Evolutionary conservation across 2,888 invertebrate genomes (phyloP), one percentile per base, ranked within the genome.

Genomic region (Clusia tigrina): DNA sequence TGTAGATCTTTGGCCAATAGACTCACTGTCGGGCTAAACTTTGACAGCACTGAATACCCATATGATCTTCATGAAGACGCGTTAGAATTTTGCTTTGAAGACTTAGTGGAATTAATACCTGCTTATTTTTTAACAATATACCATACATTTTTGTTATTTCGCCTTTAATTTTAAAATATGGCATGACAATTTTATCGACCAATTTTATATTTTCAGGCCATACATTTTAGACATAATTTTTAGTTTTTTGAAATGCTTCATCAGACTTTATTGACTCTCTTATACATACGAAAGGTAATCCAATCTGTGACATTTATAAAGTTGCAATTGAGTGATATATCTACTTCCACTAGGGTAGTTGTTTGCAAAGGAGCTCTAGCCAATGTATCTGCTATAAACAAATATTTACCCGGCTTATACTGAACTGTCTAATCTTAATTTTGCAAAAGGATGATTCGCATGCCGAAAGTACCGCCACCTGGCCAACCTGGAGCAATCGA

Each of bases 171-270:
- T 60, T 65, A 37, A 38, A 65, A 60, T 58, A 63, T 24, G 60
- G 63, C 37, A 20, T 17, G 6, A 63, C 18, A 2, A 20, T 15
- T 22, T 56, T 32, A 1, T 60, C 42, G 18, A 68, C 53, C 17
- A 42, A 2, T 20, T 66, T 67, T 63, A 61, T 64, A n/a, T 52
- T 10, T 25, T 63, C 32, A 20, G 68, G 66, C 68, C 64, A 70
- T 15, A 66, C 68, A 54, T 54, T 42, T 54, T 57, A 24, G 26
- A 64, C 48, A 42, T 64, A 66, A 10, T 58, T 38, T 32, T 32
- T 56, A 10, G 66, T 38, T 58, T 66, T 68, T 53, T 42, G n/a
- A 58, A 64, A 38, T 17, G 32, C 55, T 38, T 46, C 26, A n/a
- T 62, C 62, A 2, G 1, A 54, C 54, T 54, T 48, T 32, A 37